These are phyloP conservation scores for Enteromius viviparus DNA, from an alignment of 2,797 vertebrate genomes.

Conservation along the genomic window DNA sequence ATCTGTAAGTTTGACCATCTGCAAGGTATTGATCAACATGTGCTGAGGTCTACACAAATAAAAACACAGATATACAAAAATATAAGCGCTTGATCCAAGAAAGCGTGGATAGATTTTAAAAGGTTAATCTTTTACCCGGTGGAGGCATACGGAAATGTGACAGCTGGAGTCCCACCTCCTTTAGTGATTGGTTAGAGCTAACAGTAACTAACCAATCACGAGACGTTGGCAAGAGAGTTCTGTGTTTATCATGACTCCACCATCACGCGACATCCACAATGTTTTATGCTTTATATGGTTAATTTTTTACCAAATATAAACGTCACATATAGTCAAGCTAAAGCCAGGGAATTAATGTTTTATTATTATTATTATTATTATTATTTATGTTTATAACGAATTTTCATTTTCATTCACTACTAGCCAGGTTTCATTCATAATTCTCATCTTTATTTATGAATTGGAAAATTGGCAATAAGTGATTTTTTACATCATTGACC, in stretches of 20 bases:
- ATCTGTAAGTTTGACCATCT: not conserved
- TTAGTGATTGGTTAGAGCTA: not conserved
- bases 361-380: too few species aligned
- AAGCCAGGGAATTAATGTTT: not conserved
- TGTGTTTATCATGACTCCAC: not conserved
- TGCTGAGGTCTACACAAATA: not conserved
- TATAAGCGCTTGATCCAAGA: not conserved
- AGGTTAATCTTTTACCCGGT: constrained; percentile 13
- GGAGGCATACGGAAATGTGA: not conserved
- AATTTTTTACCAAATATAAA: not conserved
- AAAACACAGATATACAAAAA: not conserved
- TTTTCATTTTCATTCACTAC: not conserved
- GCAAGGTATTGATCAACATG: not conserved
- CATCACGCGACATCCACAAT: not conserved
- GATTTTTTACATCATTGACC: not conserved
- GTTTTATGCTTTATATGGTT: not conserved
- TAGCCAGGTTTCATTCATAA: not conserved
- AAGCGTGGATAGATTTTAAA: not conserved
- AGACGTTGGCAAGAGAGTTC: not conserved
- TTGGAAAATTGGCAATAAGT: not conserved
- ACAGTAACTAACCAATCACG: constrained; percentile 19
- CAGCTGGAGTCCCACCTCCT: not conserved
- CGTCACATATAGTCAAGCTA: not conserved
- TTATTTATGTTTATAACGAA: not conserved
- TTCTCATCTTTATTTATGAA: not conserved